These are phyloP conservation scores for Aquatica leii DNA, from an alignment of 2,888 invertebrate genomes.

Conservation along the genomic window DNA sequence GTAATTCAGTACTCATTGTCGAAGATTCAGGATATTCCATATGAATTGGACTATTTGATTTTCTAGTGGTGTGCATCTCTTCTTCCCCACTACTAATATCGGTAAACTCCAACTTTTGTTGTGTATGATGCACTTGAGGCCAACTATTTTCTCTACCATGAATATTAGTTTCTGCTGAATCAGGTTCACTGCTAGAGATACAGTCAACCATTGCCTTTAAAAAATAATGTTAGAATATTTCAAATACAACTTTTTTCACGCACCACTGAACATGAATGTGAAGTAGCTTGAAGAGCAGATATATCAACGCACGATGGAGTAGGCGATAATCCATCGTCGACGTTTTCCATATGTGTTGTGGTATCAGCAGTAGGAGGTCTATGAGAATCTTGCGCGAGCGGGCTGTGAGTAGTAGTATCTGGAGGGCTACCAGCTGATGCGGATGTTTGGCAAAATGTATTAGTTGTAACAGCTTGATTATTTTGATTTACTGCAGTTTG, in stretches of 20 bases:
- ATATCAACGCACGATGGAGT: constrained; percentile 57
- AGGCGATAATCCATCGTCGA: constrained; percentile 60
- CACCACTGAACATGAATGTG: constrained; percentile 59
- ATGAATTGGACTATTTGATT: constrained; percentile 52
- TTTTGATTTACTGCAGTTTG: constrained; percentile 72
- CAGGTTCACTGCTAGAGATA: constrained; percentile 86
- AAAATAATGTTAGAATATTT: constrained; percentile 7
- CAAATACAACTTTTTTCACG: constrained; percentile 20
- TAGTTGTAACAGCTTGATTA: constrained; percentile 59
- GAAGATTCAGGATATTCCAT: constrained; percentile 58
- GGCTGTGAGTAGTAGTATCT: constrained; percentile 87
- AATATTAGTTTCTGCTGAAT: constrained; percentile 64
- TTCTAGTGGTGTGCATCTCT: constrained; percentile 50
- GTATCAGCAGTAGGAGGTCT: constrained; percentile 60
- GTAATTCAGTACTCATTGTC: constrained; percentile 54
- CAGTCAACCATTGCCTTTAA: constrained; percentile 85
- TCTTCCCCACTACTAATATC: constrained; percentile 49
- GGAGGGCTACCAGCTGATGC: constrained; percentile 73
- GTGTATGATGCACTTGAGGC: constrained; percentile 42
- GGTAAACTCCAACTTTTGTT: constrained; percentile 51
- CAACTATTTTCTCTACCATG: constrained; percentile 55
- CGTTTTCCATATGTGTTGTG: constrained; percentile 59
- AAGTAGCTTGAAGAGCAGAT: constrained; percentile 47
- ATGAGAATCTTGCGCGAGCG: constrained; percentile 65
- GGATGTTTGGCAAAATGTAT: constrained; percentile 60